Evolutionary conservation across 2,797 vertebrate species (phyloP).

Genomic region (Crenichthys baileyi): DNA sequence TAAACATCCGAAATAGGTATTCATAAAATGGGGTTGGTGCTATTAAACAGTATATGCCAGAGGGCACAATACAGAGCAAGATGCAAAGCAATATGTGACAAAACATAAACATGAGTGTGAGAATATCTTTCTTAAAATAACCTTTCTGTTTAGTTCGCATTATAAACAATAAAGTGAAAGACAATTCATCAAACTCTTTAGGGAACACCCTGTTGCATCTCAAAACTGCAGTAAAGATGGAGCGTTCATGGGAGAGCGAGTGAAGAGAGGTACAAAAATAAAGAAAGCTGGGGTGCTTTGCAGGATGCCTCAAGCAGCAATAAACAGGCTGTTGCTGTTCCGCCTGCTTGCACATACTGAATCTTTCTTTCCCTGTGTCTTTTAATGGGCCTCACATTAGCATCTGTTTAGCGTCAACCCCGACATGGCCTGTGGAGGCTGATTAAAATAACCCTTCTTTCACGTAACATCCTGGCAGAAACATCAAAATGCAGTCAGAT

Average conservation of each 20-base stretch:
- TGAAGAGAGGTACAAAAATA: constrained; percentile 19
- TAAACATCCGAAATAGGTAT: not conserved
- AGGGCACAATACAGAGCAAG: constrained; percentile 21
- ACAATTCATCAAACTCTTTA: constrained; percentile 78
- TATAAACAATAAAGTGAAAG: constrained; percentile 63
- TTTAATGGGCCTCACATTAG: constrained; percentile 79
- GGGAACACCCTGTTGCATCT: constrained; percentile 74
- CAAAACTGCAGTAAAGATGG: constrained; percentile 50
- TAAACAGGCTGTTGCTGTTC: constrained; percentile 79
- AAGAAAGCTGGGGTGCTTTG: constrained; percentile 50
- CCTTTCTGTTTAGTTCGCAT: constrained; percentile 59
- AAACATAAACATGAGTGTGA: constrained; percentile 56
- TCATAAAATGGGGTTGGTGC: constrained; percentile 50
- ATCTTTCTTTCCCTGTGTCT: constrained; percentile 65
- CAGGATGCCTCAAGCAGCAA: constrained; percentile 59
- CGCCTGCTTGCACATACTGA: constrained; percentile 72
- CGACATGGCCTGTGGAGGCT: constrained; percentile 68
- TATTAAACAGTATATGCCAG: constrained; percentile 42
- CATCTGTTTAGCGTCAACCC: constrained; percentile 78
- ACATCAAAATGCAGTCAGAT: constrained; percentile 64
- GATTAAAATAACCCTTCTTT: constrained; percentile 74
- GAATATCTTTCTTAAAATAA: constrained; percentile 53
- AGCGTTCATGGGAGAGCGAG: constrained; percentile 1
- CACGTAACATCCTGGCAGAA: constrained; percentile 59
- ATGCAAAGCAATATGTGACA: constrained; percentile 47